phyloP scores from a whole-genome alignment of 2,113 vertebrate species.

The Gila orcuttii region DNA sequence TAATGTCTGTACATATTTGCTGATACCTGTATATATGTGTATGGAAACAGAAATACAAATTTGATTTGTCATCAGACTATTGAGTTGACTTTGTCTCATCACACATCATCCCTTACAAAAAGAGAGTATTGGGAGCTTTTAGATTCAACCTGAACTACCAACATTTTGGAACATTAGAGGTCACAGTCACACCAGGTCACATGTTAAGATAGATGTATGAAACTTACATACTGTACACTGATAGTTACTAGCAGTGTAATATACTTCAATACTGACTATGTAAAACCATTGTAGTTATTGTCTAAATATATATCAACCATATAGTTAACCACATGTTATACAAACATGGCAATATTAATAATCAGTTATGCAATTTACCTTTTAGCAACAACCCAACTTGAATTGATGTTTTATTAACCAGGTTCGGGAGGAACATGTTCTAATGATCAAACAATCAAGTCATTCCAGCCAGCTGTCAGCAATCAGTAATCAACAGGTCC shows the following conservation, averaged over 20 bases:
- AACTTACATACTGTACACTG: background rate
- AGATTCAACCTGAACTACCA: background rate
- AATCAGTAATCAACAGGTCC: no score
- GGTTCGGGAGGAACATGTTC: no score
- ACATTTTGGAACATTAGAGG: background rate
- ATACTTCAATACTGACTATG: no score
- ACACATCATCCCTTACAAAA: no score
- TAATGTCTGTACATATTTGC: background rate
- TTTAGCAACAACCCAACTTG: background rate
- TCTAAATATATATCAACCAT: background rate
- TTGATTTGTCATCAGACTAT: background rate
- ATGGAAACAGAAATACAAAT: background rate
- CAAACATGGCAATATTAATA: background rate
- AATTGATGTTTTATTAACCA: no score
- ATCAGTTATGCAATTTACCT: background rate
- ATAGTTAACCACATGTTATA: background rate
- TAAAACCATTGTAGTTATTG: background rate
- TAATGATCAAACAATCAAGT: no score
- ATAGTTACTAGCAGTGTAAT: no score
- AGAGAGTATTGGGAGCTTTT: background rate
- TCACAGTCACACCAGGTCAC: background rate
- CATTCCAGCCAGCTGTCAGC: no score
- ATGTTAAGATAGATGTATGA: background rate
- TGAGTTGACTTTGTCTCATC: background rate
- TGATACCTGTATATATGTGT: background rate